phyloP scores from a whole-genome alignment of 2,888 invertebrate species.

The Opisthograptis luteolata region DNA sequence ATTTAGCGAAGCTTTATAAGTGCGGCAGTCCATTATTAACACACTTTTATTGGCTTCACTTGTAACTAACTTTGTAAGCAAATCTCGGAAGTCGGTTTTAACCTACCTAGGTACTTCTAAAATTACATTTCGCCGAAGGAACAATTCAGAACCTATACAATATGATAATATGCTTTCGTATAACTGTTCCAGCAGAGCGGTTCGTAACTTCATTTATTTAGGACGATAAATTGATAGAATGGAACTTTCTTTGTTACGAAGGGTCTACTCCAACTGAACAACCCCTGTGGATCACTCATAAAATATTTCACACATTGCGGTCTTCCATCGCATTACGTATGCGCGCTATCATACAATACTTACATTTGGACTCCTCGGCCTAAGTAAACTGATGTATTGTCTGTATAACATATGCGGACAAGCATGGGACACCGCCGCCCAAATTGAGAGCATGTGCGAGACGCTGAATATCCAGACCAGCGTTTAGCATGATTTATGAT shows the following conservation, averaged over 20 bases:
- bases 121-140: conserved; percentile 16
- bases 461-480: conserved; percentile 54
- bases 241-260: conserved; percentile 35
- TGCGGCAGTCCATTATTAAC: no score
- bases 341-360: conserved; percentile 37
- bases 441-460: conserved; percentile 54
- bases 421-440: conserved; percentile 45
- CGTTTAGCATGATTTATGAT: conserved; percentile 70
- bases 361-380: conserved; percentile 40
- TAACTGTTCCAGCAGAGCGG: conserved; percentile 12
- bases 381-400: conserved; percentile 53
- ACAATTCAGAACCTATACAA: conserved; percentile 3
- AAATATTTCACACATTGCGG: conserved; percentile 36
- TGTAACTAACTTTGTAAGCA: no score
- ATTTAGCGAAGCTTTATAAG: no score
- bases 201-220: conserved; percentile 32
- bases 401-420: conserved; percentile 51
- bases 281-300: conserved; percentile 34
- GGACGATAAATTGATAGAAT: conserved; percentile 31
- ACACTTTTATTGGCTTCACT: no score
- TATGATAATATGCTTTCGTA: neutral
- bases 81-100: no score
- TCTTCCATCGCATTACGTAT: conserved; percentile 40
- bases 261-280: conserved; percentile 24
- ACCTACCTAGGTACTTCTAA: no score